phyloP scores from a whole-genome alignment of 1,140 invertebrate species.

The Caenorhabditis remanei region DNA sequence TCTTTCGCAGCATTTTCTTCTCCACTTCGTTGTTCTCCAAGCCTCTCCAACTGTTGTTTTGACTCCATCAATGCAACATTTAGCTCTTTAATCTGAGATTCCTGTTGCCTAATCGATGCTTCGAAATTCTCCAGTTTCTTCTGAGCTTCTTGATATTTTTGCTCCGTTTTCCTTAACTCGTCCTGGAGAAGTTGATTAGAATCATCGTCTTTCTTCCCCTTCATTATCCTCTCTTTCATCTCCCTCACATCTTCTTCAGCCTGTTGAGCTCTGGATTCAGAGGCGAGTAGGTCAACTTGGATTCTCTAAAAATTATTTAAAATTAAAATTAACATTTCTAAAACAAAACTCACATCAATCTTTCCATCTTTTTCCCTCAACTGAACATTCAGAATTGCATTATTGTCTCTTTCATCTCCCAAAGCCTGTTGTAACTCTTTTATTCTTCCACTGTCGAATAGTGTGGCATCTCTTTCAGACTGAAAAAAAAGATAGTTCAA shows the following conservation, averaged over 20 bases:
- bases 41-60: conserved; percentile 9
- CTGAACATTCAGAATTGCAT: conserved; percentile 43
- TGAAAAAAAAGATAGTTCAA: background rate
- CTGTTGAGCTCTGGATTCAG: conserved; percentile 56
- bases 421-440: conserved; percentile 32
- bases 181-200: conserved; percentile 56
- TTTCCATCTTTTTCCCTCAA: conserved; percentile 54
- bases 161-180: conserved; percentile 47
- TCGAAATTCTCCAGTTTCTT: conserved; percentile 47
- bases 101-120: background rate
- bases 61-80: background rate
- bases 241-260: conserved; percentile 56
- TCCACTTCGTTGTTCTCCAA: background rate
- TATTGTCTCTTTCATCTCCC: conserved; percentile 32
- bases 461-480: conserved; percentile 32
- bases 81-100: conserved; percentile 3
- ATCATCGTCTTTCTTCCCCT: conserved; percentile 48
- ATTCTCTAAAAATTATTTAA: conserved; percentile 41
- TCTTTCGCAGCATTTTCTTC: conserved; percentile 23
- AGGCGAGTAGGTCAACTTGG: conserved; percentile 45
- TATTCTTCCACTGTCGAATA: conserved; percentile 39
- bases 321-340: background rate
- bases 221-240: conserved; percentile 22
- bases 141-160: conserved; percentile 47
- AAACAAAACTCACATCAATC: conserved; percentile 52